phyloP scores from a whole-genome alignment of 2,797 vertebrate species.

The Harpagifer antarcticus region DNA sequence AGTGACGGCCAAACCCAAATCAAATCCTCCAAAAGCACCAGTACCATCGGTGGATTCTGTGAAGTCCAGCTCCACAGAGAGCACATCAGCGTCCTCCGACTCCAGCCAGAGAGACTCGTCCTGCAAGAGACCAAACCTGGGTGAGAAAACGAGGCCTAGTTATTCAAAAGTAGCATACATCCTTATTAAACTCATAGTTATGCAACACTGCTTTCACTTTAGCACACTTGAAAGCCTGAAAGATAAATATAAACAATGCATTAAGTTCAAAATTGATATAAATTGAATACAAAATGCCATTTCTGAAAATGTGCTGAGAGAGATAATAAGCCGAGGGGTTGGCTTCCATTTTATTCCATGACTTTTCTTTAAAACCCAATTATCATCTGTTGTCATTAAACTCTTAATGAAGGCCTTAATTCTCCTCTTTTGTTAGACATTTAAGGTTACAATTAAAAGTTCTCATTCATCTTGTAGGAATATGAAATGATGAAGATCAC shows the following conservation, averaged over 20 bases:
- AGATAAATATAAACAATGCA: too few species aligned
- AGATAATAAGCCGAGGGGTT: neutral
- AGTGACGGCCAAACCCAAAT: conserved; percentile 57
- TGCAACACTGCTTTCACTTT: neutral
- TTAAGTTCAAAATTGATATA: too few species aligned
- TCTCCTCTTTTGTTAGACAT: conserved; percentile 17
- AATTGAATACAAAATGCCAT: neutral
- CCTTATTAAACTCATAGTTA: neutral
- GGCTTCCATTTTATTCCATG: conserved; percentile 6
- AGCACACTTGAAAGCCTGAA: neutral
- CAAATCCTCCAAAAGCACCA: conserved; percentile 54
- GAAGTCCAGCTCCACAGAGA: conserved; percentile 83
- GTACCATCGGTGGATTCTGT: conserved; percentile 71
- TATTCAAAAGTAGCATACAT: neutral
- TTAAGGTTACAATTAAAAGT: conserved; percentile 35
- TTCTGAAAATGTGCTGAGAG: neutral
- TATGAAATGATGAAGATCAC: conserved; percentile 27
- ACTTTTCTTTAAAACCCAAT: too few species aligned
- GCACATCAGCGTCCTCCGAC: conserved; percentile 78
- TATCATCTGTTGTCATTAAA: conserved; percentile 9
- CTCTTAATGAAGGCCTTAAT: conserved; percentile 3
- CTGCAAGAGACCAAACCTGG: conserved; percentile 70
- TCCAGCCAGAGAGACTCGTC: conserved; percentile 70
- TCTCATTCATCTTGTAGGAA: conserved; percentile 24
- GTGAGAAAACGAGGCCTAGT: conserved; percentile 48